These are phyloP conservation scores for Peromyscus melanophrys DNA, from an alignment of 2,797 vertebrate species.

Conservation along the genomic window DNA sequence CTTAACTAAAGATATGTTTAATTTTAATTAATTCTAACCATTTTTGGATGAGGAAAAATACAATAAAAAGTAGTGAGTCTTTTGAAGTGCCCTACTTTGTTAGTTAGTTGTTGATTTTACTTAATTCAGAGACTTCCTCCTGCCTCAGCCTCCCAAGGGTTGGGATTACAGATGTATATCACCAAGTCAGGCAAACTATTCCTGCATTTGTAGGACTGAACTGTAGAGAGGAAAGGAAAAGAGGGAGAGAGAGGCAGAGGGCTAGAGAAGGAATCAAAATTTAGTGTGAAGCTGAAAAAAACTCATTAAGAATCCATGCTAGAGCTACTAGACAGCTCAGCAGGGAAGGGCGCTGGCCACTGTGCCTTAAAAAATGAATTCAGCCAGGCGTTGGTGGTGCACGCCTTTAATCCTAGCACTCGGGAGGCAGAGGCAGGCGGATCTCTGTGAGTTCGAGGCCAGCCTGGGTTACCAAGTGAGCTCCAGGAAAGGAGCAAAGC, in stretches of 20 bases:
- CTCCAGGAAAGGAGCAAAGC: no score
- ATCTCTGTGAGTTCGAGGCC: no score
- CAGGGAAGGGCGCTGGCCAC: neutral
- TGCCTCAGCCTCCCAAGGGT: neutral
- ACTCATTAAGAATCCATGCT: neutral
- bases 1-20: constrained; percentile 27
- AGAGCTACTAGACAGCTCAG: neutral
- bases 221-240: neutral
- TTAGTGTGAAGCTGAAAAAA: constrained; percentile 9
- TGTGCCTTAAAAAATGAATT: neutral
- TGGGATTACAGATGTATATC: neutral
- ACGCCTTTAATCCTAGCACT: no score
- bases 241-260: neutral
- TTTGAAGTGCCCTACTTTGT: neutral
- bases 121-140: neutral
- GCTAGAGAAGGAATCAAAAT: neutral
- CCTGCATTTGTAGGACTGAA: constrained; percentile 38
- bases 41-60: constrained; percentile 49
- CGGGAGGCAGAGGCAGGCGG: no score
- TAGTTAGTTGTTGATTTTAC: neutral
- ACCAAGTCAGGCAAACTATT: neutral
- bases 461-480: no score
- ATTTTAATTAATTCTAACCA: constrained; percentile 28
- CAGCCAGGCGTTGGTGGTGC: no score
- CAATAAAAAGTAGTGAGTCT: neutral